Conservation (phyloP, 2,113 vertebrate genomes). For the Saguinus imperator region DNA sequence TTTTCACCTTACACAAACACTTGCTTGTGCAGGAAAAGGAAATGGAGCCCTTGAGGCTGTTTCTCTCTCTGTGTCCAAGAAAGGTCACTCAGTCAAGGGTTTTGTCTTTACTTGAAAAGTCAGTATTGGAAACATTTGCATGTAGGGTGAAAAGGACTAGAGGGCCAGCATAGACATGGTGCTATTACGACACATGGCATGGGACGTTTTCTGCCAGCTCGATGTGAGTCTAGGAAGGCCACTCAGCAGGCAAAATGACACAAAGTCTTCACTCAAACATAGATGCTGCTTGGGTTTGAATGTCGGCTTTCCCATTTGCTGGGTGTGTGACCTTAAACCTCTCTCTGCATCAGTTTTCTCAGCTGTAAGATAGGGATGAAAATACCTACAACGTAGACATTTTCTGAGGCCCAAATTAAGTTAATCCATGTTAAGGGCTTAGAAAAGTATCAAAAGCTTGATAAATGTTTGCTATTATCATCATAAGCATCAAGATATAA, state of each 20-base stretch:
- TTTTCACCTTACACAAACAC: conserved; percentile 63
- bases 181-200: fast-evolving
- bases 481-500: not conserved
- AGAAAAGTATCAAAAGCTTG: not conserved
- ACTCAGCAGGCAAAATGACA: not conserved
- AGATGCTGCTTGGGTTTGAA: not conserved
- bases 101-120: conserved; percentile 4
- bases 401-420: not conserved
- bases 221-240: not conserved
- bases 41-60: conserved; percentile 3
- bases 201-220: not conserved
- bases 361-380: not conserved
- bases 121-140: not conserved
- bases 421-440: not conserved
- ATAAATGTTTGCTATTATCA: not conserved
- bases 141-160: not conserved
- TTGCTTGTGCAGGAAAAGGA: conserved; percentile 59
- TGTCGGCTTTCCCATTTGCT: not conserved
- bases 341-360: not conserved
- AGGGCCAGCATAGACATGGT: not conserved
- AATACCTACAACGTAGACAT: not conserved
- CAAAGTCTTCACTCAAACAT: not conserved
- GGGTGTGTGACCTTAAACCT: not conserved
- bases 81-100: not conserved
- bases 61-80: conserved; percentile 12